phyloP scores from a whole-genome alignment of 1,140 invertebrate genomes.

The Brachionus angularis region DNA sequence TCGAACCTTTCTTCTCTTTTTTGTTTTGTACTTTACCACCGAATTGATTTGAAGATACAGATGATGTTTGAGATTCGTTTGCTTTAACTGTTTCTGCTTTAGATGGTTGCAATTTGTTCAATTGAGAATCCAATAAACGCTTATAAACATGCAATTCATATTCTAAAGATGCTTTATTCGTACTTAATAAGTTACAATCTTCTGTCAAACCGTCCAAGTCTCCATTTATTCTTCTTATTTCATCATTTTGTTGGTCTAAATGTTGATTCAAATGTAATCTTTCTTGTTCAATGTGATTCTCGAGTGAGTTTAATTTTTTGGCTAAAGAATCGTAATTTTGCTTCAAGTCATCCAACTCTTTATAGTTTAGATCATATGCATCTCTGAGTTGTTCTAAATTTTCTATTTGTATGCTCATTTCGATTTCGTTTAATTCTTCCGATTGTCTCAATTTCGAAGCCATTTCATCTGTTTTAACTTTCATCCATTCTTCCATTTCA shows the following conservation, averaged over 20 bases:
- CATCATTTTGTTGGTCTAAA: slow-evolving; percentile 19
- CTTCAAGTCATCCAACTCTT: slow-evolving; percentile 24
- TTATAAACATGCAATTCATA: slow-evolving; percentile 41
- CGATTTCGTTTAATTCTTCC: slow-evolving; percentile 5
- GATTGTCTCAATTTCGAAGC: neutral
- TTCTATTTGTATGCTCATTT: slow-evolving; percentile 36
- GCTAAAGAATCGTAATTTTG: neutral
- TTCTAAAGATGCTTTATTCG: neutral
- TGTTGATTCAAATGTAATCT: neutral
- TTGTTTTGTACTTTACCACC: slow-evolving; percentile 42
- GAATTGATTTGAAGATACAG: slow-evolving; percentile 12
- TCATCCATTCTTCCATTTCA: slow-evolving; percentile 40
- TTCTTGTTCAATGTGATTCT: neutral
- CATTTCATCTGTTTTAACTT: slow-evolving; percentile 19
- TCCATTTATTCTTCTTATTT: slow-evolving; percentile 15
- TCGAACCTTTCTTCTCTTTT: slow-evolving; percentile 31
- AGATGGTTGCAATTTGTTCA: neutral
- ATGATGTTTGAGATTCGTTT: neutral
- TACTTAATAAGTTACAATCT: slow-evolving; percentile 9
- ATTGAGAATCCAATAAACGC: slow-evolving; percentile 23
- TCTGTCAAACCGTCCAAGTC: neutral
- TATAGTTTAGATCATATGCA: neutral
- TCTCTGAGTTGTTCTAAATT: slow-evolving; percentile 4
- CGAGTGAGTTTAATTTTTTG: neutral
- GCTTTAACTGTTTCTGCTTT: neutral